phyloP scores from a whole-genome alignment of 1,140 invertebrate species.

The Papilio dardanus region DNA sequence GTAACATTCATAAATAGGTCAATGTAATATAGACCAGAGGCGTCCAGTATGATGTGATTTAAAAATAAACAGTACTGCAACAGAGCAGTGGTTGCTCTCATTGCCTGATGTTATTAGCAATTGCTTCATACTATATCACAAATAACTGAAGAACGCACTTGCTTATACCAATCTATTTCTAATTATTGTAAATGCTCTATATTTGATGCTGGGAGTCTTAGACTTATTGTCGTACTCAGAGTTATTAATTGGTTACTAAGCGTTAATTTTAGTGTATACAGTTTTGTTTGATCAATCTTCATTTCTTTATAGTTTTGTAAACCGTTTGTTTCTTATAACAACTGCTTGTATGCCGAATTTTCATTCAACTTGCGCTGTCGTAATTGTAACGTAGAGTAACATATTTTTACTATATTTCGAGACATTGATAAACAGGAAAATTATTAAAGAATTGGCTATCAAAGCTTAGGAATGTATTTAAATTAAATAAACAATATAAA shows the following conservation, averaged over 20 bases:
- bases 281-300: background rate
- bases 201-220: background rate
- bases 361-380: background rate
- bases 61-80: constrained; percentile 12
- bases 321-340: background rate
- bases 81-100: background rate
- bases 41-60: background rate
- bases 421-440: background rate
- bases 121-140: background rate
- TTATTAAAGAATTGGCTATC: background rate
- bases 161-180: background rate
- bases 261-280: background rate
- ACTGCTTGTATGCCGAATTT: background rate
- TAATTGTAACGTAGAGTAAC: background rate
- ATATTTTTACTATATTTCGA: background rate
- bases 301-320: background rate
- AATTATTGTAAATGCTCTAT: background rate
- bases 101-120: background rate
- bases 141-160: background rate
- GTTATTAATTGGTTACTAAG: background rate
- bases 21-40: background rate
- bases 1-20: background rate
- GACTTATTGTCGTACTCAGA: background rate
- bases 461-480: background rate
- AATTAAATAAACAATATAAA: background rate